phyloP scores from a whole-genome alignment of 2,888 invertebrate genomes.

The Philaethria dido region DNA sequence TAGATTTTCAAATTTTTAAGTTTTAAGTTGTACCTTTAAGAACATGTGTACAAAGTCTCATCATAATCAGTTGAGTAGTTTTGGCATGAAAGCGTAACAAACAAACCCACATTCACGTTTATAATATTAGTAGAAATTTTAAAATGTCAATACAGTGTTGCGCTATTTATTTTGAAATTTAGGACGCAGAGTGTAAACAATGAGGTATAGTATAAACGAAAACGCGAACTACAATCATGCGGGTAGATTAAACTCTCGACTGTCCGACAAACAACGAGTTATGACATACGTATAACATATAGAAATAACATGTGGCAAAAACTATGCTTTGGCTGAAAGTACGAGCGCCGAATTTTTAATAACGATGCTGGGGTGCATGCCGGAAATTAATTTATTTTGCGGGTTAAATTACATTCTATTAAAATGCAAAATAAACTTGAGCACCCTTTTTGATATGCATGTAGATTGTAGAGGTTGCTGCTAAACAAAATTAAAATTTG shows the following conservation, averaged over 20 bases:
- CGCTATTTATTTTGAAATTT: neutral
- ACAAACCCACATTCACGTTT: too few relatives aligned
- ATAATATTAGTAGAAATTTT: too few relatives aligned
- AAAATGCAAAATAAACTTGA: constrained; percentile 32
- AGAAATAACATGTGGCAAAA: constrained; percentile 27
- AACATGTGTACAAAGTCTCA: too few relatives aligned
- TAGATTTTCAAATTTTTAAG: too few relatives aligned
- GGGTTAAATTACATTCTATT: constrained; percentile 28
- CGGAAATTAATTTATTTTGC: constrained; percentile 32
- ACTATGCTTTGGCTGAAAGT: constrained; percentile 39
- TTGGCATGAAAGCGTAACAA: too few relatives aligned
- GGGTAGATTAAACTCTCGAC: constrained; percentile 41
- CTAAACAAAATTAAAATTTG: constrained; percentile 19
- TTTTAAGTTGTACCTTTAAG: too few relatives aligned
- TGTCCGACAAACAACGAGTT: constrained; percentile 35
- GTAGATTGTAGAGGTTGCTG: constrained; percentile 17
- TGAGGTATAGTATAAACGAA: constrained; percentile 33
- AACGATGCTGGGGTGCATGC: constrained; percentile 26
- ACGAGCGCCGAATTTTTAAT: constrained; percentile 35
- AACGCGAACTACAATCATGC: constrained; percentile 39
- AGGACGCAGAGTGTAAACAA: constrained; percentile 13
- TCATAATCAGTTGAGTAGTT: too few relatives aligned
- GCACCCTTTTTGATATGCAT: constrained; percentile 23
- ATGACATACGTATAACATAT: constrained; percentile 10
- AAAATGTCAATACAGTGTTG: neutral